Percentiles rank a stretch among this genome's conserved stretches.
phyloP scores from a whole-genome alignment of 1,140 invertebrate genomes.

The Yoshiicerus persimilis region DNA sequence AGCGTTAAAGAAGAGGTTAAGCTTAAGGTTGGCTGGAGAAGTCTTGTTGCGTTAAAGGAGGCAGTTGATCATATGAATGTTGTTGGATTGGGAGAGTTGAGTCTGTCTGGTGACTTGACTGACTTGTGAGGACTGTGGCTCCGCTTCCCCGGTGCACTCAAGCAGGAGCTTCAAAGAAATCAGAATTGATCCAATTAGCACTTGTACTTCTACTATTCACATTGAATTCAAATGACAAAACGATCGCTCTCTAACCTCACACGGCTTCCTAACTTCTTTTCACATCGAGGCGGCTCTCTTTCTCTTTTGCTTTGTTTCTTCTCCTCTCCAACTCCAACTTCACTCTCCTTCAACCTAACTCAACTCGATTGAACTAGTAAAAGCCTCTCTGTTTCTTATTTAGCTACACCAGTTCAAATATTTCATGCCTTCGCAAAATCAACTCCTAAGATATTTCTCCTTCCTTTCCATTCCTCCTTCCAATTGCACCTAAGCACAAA shows the following conservation, averaged over 20 bases:
- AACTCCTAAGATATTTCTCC: neutral
- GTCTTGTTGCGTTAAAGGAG: neutral
- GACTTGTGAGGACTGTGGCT: neutral
- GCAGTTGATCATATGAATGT: neutral
- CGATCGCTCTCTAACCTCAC: neutral
- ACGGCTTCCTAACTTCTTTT: neutral
- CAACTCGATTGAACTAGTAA: neutral
- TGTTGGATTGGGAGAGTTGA: neutral
- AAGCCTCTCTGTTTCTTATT: neutral
- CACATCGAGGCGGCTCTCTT: neutral
- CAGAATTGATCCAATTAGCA: constrained; percentile 34
- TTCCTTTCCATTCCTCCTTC: no score
- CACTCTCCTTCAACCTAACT: neutral
- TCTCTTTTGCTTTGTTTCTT: neutral
- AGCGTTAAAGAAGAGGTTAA: neutral
- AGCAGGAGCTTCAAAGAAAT: constrained; percentile 29
- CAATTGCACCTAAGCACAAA: neutral
- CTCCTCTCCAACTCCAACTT: neutral
- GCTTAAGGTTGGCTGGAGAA: neutral
- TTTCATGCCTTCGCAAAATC: no score
- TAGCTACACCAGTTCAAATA: neutral
- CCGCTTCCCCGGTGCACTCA: neutral
- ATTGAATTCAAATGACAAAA: constrained; percentile 30
- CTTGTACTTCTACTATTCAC: constrained; percentile 13
- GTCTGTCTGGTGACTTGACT: neutral